A percentile compares a stretch with the other conserved stretches of the same genome.
Conservation (phyloP, 2,797 vertebrate species). For the Alfaro cultratus region DNA sequence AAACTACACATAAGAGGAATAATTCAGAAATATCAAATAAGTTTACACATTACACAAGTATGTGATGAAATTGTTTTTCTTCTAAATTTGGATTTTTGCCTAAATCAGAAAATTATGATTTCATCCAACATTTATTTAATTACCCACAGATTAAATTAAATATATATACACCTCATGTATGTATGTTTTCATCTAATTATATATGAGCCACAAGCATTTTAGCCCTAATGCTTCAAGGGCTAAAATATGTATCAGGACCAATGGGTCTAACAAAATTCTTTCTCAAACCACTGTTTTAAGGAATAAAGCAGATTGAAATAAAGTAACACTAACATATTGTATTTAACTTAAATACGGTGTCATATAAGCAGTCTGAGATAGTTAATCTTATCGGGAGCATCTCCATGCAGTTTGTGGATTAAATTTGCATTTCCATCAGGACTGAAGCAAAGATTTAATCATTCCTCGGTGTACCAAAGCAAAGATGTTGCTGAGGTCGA, state of each 20-base stretch:
- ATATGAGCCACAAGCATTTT: neutral
- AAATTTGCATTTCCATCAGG: conserved; percentile 80
- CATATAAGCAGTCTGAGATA: conserved; percentile 67
- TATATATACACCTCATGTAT: too few relatives aligned
- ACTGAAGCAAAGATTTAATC: conserved; percentile 83
- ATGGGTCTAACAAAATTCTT: conserved; percentile 1
- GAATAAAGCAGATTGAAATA: conserved; percentile 25
- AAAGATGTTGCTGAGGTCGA: conserved; percentile 83
- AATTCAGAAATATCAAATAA: neutral
- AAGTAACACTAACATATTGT: conserved; percentile 42
- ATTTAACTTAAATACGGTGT: conserved; percentile 48
- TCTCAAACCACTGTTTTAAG: conserved; percentile 3
- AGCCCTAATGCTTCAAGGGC: neutral
- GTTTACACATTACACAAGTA: neutral
- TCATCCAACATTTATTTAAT: too few relatives aligned
- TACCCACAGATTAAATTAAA: too few relatives aligned
- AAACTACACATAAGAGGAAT: neutral
- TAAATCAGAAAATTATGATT: neutral
- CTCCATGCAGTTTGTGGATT: conserved; percentile 76
- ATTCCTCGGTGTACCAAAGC: conserved; percentile 83
- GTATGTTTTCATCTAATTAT: neutral
- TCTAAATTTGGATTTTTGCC: neutral
- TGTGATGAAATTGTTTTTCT: neutral
- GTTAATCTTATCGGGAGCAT: conserved; percentile 74
- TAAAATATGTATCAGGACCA: neutral